A percentile compares a stretch with the other conserved stretches of the same genome.
Evolutionary conservation across 2,888 invertebrate species (phyloP).

Genomic region (Autographa gamma): DNA sequence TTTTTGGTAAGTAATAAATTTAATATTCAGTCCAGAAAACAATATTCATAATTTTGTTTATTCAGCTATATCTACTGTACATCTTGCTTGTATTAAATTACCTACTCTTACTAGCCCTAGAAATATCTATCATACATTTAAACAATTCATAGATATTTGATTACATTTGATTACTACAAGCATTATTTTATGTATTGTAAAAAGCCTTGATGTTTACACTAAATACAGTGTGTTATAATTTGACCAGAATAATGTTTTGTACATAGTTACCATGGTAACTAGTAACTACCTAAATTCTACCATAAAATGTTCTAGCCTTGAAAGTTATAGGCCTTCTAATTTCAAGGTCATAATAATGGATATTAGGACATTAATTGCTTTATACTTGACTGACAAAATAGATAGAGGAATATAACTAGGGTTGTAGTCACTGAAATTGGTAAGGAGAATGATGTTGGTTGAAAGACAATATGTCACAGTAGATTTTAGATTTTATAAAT

Average conservation of each 20-base stretch:
- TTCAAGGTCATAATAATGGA: background rate
- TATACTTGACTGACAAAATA: background rate
- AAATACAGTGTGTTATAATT: background rate
- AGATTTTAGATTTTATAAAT: too few species aligned
- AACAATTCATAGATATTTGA: too few species aligned
- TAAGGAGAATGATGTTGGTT: too few species aligned
- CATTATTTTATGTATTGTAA: background rate
- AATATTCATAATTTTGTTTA: too few species aligned
- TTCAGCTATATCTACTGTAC: too few species aligned
- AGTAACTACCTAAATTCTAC: constrained; percentile 3
- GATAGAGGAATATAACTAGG: background rate
- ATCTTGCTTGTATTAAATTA: too few species aligned
- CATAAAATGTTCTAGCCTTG: constrained; percentile 28
- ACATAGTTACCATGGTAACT: constrained; percentile 27
- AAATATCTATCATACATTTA: too few species aligned
- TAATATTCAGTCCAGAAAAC: too few species aligned
- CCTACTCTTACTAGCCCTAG: too few species aligned
- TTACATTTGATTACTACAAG: too few species aligned
- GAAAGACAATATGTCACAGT: too few species aligned
- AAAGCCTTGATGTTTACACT: background rate
- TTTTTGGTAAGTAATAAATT: background rate
- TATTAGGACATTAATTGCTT: background rate
- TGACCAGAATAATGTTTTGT: background rate
- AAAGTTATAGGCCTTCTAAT: background rate
- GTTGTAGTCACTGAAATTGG: background rate